Evolutionary conservation across 2,888 invertebrate genomes (phyloP), one percentile per base, ranked within the genome.

Genomic region (Tuta absoluta): DNA sequence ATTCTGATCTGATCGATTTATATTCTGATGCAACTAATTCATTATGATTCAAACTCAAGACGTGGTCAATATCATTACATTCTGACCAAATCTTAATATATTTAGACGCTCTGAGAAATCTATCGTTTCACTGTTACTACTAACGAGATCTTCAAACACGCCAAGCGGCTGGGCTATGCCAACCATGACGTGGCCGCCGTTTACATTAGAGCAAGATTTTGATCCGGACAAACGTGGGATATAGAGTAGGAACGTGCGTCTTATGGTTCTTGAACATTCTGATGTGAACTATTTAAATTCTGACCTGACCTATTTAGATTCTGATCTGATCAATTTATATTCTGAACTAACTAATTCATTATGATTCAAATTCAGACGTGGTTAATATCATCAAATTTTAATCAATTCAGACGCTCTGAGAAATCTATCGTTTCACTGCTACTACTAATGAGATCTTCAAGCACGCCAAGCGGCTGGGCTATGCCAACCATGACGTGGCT

Each of bases 401-500:
- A n/a, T n/a, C n/a, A n/a, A n/a, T n/a, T n/a, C n/a, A n/a, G 98
- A 99, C 89, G 93, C 95, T 65, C 90, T 97, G 98, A 98, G 80
- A 98, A 98, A 86, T 97, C 98, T 0, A 92, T 98, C 73, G 96
- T 97, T 93, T 98, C 66, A 96, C 98, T 0, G 97, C 98, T 49
- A 95, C 97, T 70, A 97, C 98, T 68, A 98, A 98, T 88, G 98
- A 99, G 93, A 96, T 98, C 75, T 98, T 97, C 92, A 98, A 98
- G 88, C 98, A 98, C 86, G 98, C 98, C 73, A 96, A 98, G 86
- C 95, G 98, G 68, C 95, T 98, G 75, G 98, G 98, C 19, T 98
- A 98, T 84, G 96, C 97, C 58, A 96, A 97, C 79, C 97, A 98
- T 85, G 98, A 99, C 90, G 96, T 96, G 21, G 96, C 98, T 72